Evolutionary conservation across 1,140 invertebrate species (phyloP), one percentile per base, ranked within the genome.

Genomic region (Camponotus vicinus): DNA sequence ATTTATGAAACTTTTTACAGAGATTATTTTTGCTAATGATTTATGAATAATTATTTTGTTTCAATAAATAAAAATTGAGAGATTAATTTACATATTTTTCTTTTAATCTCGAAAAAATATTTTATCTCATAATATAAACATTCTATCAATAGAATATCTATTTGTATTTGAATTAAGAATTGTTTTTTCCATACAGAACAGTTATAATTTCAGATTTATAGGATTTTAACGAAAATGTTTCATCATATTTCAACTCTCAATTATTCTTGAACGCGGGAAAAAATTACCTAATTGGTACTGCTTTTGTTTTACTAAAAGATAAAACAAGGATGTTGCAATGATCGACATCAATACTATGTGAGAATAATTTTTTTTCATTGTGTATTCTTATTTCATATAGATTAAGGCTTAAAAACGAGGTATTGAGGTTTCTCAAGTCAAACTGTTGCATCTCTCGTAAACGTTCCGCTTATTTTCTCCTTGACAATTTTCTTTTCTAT

Each of bases 391-490:
- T 71, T 77, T 15, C 21, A 66, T 15, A 73, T 37, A 71, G 84
- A 86, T 77, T 42, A 59, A 52, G 40, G 34, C 49, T 82, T 45
- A 45, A 64, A 45, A 34, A 52, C 27, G 49, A 49, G 69, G 42
- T 78, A 85, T 89, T 83, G 63, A 89, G 45, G 76, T 85, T 73
- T 49, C 63, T 85, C 89, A 80, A 45, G 77, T 52, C 89, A 90
- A 90, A 89, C 89, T 90, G 88, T 90, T 90, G 88, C 89, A 89
- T 71, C 59, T 86, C 70, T 55, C 59, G 9, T 78, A 84, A 37
- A 73, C 40, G 13, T 34, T 64, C 52, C 67, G 37, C 52, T 64
- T 69, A 40, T 57, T 85, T 61, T n/a, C 9, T 66, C 67, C 49
- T 42, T 27, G 21, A 8, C 13, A 18, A 55, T 69, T 45, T 55